Evolutionary conservation across 2,888 invertebrate species (phyloP), one percentile per base, ranked within the genome.

Genomic region (Sinelater perroti): DNA sequence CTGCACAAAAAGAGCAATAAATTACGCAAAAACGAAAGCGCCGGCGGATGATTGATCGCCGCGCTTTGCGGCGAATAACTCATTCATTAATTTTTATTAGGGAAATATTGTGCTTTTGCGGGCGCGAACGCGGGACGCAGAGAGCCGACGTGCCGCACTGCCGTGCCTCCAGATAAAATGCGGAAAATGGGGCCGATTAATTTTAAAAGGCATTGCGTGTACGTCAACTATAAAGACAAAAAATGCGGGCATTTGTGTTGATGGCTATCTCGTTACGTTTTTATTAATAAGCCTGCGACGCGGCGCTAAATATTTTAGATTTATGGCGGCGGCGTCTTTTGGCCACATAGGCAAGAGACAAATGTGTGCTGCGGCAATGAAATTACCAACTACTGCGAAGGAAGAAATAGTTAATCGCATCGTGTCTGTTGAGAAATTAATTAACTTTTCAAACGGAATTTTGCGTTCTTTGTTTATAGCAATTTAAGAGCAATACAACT

Each of bases 191-290:
- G 24, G 24, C 38, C 26, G 49, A 53, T 53, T 53, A 53, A 53
- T 53, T 44, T 53, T 33, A 35, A 52, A 52, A 45, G 17, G 24
- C 24, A 35, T 53, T 45, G 46, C 53, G 53, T 53, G 53, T 44
- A n/a, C 33, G 33, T 10, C 21, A 6, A 24, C 53, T 10, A 53
- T 53, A 53, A 45, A 53, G 36, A 35, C 46, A 53, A 53, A 46
- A 53, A 53, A 50, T 50, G 38, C 40, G 10, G 40, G 36, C 30
- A 35, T 50, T 50, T 38, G 38, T 50, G 50, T 50, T 38, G 36
- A 38, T 36, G n/a, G 28, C 28, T 38, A 38, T 38, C 38, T 18
- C 10, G 28, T 28, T 38, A 38, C 26, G 28, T 50, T 50, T 49
- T 50, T 50, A 50, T 50, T 50, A 50, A 50, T 50, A 50, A 36